Percentiles rank a stretch among this genome's conserved stretches.
These are phyloP conservation scores for Herpetotheres cachinnans DNA, from an alignment of 2,113 vertebrate species.

Conservation along the genomic window DNA sequence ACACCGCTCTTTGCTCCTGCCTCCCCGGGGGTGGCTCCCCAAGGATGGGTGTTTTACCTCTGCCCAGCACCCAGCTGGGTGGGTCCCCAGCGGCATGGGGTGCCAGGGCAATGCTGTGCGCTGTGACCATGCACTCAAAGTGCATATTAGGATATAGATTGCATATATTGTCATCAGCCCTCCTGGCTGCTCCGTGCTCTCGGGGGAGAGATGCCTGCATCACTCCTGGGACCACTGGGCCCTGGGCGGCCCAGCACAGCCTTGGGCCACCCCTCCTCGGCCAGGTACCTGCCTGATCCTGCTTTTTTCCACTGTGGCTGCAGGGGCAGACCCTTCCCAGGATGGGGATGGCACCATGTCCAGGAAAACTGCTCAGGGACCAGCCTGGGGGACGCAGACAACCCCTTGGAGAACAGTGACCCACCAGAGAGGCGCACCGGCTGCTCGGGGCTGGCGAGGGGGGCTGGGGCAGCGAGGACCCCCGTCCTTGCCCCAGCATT, in stretches of 20 bases:
- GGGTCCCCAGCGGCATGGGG: rapidly evolving
- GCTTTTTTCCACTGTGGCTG: rapidly evolving
- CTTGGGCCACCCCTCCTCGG: rapidly evolving
- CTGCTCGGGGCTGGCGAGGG: rapidly evolving
- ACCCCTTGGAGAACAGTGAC: not conserved
- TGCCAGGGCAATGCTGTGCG: not conserved
- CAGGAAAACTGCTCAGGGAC: not conserved
- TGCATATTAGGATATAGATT: rapidly evolving
- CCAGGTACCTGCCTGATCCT: rapidly evolving
- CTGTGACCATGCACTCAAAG: rapidly evolving
- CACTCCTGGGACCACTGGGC: not conserved
- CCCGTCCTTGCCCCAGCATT: not conserved
- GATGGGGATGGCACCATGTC: rapidly evolving
- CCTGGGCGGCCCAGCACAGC: not conserved
- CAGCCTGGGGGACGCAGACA: not conserved
- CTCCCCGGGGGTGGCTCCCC: not conserved
- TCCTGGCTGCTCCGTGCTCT: not conserved
- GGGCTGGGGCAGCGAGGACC: rapidly evolving
- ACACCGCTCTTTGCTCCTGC: not conserved
- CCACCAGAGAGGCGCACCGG: rapidly evolving
- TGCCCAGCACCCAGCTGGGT: not conserved
- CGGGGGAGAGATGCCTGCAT: not conserved
- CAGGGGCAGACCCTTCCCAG: not conserved
- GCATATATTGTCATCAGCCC: not conserved
- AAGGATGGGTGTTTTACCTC: rapidly evolving